A percentile compares a stretch with the other conserved stretches of the same genome.
Evolutionary conservation across 2,113 vertebrate genomes (phyloP).

Genomic region (Cyphomyrus plagiostoma): DNA sequence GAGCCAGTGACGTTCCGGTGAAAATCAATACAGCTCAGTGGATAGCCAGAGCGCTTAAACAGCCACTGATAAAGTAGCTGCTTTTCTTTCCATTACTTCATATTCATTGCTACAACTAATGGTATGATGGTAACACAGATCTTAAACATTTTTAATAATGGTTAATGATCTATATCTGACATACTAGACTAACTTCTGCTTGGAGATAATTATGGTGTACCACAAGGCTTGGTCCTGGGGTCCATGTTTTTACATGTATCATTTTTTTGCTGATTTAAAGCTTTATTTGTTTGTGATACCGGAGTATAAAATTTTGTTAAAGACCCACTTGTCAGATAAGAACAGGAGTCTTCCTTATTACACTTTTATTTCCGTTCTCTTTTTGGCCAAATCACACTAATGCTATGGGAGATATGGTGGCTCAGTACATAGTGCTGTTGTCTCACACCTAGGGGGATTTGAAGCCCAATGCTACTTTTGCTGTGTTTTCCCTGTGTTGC

Average conservation of each 20-base stretch:
- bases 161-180: not conserved
- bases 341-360: not conserved
- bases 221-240: not conserved
- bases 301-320: not conserved
- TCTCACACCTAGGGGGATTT: not conserved
- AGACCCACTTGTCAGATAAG: not conserved
- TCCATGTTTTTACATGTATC: not conserved
- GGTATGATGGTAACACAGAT: not conserved
- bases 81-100: not conserved
- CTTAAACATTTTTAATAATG: not conserved
- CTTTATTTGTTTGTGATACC: not conserved
- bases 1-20: not conserved
- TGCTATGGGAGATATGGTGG: not conserved
- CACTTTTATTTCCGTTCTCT: not conserved
- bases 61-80: not conserved
- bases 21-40: constrained; percentile 10
- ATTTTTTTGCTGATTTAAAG: not conserved
- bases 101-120: not conserved
- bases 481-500: not conserved
- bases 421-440: not conserved
- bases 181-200: not conserved
- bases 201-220: not conserved
- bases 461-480: not conserved
- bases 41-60: not conserved
- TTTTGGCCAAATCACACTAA: not conserved